Base-by-base conservation (phyloP, 2,888 invertebrate species). In the Ophion obscuratus region DNA sequence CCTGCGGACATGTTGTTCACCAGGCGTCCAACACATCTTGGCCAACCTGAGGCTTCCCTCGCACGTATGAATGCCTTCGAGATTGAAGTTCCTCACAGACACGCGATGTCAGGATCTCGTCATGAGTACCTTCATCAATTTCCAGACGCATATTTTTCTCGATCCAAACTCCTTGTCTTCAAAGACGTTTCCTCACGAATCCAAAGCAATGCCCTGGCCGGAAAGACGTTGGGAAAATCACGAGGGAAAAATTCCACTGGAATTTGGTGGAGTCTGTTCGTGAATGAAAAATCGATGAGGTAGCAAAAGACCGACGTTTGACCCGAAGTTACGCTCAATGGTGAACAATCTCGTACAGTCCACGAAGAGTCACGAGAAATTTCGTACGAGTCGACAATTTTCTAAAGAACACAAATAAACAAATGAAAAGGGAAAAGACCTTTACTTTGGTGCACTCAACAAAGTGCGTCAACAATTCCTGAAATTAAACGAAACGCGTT, bases 391-490 rank as follows among this genome's bases (percentile, higher is more conserved):
- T 64, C 64, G 66, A 61, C 40, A 59, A 78, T 68, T 78, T 78
- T 68, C 17, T 27, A 78, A 59, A 59, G 20, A 57, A 24, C 7
- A 44, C 14, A 70, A 70, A 76, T 66, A 20, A 47, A 47, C 20
- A 67, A 67, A 11, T 53, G 53, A 53, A 53, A 17, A 53, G 53
- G 14, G 17, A 53, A 24, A 57, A 77, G 17, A 57, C 24, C 59
- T 10, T 47, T 74, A 40, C n/a, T 57, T 40, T 68, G 64, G 40
- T 53, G 59, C 71, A 70, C 20, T 66, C 14, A 47, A 61, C 11
- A 66, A 77, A 75, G 71, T n/a, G 76, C 71, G 36, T 80, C 66
- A 53, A 67, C 20, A 76, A 53, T 64, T 57, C 57, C 70, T n/a
- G 61, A 75, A 24, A 40, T 57, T 31, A 57, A 79, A 73, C 11